These are phyloP conservation scores for Tyrophagus putrescentiae DNA, from an alignment of 1,140 invertebrate genomes.

Conservation along the genomic window DNA sequence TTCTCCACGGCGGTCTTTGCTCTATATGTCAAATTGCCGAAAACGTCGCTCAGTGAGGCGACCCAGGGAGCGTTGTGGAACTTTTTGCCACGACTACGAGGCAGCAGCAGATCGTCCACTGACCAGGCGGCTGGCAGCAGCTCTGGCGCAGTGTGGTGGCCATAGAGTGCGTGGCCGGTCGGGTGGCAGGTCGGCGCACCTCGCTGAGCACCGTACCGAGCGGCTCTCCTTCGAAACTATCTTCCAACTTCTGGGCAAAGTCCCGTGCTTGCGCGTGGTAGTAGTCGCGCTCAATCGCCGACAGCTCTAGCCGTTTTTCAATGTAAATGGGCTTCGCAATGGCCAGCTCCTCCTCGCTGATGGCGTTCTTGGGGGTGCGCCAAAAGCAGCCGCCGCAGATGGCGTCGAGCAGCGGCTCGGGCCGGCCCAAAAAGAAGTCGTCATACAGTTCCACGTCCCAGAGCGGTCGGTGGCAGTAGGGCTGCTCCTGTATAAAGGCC, in stretches of 20 bases:
- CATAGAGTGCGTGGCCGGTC: neutral
- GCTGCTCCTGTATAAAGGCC: constrained; percentile 48
- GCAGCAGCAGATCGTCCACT: constrained; percentile 37
- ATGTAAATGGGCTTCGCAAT: constrained; percentile 38
- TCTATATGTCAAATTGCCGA: constrained; percentile 48
- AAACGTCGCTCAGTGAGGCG: constrained; percentile 51
- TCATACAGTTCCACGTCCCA: constrained; percentile 44
- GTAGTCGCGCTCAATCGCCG: constrained; percentile 45
- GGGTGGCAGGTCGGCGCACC: constrained; percentile 33
- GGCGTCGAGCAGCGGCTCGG: constrained; percentile 38
- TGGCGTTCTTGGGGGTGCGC: constrained; percentile 50
- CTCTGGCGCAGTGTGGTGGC: constrained; percentile 3
- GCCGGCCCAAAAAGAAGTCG: constrained; percentile 31
- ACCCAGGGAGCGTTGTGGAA: too few species aligned
- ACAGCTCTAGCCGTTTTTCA: constrained; percentile 41
- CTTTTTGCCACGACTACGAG: constrained; percentile 41
- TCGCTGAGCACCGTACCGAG: constrained; percentile 32
- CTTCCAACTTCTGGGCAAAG: too few species aligned
- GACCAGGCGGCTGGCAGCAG: neutral
- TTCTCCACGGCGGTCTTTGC: constrained; percentile 49
- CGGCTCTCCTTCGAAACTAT: constrained; percentile 33
- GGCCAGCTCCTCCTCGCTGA: constrained; percentile 42
- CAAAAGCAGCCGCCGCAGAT: constrained; percentile 50
- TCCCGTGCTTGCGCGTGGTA: constrained; percentile 39
- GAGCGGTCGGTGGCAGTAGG: constrained; percentile 40